These are phyloP conservation scores for Brachionus plicatilis DNA, from an alignment of 1,140 invertebrate species.

Conservation along the genomic window DNA sequence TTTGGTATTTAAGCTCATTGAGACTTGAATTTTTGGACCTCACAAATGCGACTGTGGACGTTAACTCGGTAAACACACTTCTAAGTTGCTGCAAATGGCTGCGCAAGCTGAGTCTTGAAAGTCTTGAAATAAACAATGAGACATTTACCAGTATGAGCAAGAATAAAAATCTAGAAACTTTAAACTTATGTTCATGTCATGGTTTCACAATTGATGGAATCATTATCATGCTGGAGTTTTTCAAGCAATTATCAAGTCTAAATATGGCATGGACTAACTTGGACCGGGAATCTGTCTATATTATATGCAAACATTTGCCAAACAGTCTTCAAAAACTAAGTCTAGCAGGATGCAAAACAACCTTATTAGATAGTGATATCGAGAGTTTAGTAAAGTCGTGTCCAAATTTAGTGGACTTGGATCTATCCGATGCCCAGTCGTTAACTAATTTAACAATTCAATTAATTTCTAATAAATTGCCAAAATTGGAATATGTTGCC, in stretches of 20 bases:
- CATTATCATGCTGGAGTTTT: constrained; percentile 58
- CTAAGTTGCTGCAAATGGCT: constrained; percentile 66
- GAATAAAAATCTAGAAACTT: constrained; percentile 64
- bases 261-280: constrained; percentile 77
- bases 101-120: constrained; percentile 76
- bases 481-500: constrained; percentile 71
- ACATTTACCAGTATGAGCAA: constrained; percentile 63
- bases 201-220: constrained; percentile 64
- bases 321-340: constrained; percentile 67
- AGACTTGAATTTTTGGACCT: constrained; percentile 75
- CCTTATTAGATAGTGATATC: constrained; percentile 69
- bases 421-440: constrained; percentile 75
- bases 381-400: constrained; percentile 63
- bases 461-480: constrained; percentile 61
- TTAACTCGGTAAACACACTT: constrained; percentile 60
- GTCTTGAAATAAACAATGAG: constrained; percentile 62
- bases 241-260: constrained; percentile 65
- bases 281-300: constrained; percentile 60
- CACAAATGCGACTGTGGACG: constrained; percentile 67
- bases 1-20: constrained; percentile 43
- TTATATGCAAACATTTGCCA: constrained; percentile 64
- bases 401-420: constrained; percentile 70
- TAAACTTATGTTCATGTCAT: constrained; percentile 70
- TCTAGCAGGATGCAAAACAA: constrained; percentile 70
- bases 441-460: constrained; percentile 63